phyloP scores from a whole-genome alignment of 1,140 invertebrate genomes.

The Andricus grossulariae region DNA sequence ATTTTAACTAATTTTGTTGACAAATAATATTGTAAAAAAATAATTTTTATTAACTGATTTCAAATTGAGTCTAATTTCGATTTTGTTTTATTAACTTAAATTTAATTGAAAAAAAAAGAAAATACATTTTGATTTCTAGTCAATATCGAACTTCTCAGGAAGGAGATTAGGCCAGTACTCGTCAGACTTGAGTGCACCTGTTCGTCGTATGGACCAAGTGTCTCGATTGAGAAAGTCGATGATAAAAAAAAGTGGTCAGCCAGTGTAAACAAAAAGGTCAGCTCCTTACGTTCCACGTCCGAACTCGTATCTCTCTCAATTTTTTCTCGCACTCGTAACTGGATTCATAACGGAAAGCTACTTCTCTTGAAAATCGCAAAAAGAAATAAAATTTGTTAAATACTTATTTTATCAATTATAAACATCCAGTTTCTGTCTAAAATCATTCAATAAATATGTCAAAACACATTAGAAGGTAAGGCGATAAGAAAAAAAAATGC shows the following conservation, averaged over 20 bases:
- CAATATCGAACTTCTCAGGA: background rate
- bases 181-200: conserved; percentile 28
- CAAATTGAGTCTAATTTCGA: no score
- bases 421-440: no score
- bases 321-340: conserved; percentile 48
- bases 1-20: no score
- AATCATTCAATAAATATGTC: no score
- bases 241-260: background rate
- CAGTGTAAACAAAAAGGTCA: conserved; percentile 9
- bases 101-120: background rate
- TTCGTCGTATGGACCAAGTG: background rate
- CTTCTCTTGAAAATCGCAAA: background rate
- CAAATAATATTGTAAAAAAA: no score
- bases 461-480: no score
- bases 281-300: background rate
- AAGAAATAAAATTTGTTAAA: background rate
- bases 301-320: conserved; percentile 1
- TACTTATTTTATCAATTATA: no score
- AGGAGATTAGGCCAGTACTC: conserved; percentile 12
- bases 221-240: conserved; percentile 22
- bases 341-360: conserved; percentile 50
- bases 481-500: no score
- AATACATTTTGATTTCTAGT: conserved; percentile 2
- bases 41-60: no score
- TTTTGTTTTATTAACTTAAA: no score